Percentiles rank a stretch among this genome's conserved stretches.
These are phyloP conservation scores for Aspidiotus rigidus DNA, from an alignment of 2,888 invertebrate species.

Conservation along the genomic window DNA sequence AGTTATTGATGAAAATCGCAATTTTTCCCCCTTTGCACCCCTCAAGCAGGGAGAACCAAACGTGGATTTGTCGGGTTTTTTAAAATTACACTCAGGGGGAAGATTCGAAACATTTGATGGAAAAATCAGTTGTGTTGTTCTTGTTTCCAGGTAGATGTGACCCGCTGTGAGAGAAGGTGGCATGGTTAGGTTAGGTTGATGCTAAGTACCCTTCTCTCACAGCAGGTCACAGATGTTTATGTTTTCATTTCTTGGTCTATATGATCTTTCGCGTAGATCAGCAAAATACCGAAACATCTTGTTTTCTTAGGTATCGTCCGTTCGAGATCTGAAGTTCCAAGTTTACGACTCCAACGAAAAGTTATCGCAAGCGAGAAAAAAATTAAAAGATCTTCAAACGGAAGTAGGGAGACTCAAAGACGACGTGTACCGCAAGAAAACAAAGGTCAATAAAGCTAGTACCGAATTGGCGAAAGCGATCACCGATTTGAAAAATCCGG, in stretches of 20 bases:
- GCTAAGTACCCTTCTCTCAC: no score
- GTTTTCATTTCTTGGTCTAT: not conserved
- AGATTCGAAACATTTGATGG: no score
- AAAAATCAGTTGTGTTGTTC: not conserved
- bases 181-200: no score
- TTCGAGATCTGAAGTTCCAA: slow-evolving; percentile 23
- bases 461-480: slow-evolving; percentile 17
- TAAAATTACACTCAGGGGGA: no score
- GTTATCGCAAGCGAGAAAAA: slow-evolving; percentile 13
- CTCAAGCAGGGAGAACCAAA: no score
- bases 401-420: slow-evolving; percentile 20
- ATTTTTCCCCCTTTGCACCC: no score
- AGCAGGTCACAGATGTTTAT: not conserved
- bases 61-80: no score
- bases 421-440: slow-evolving; percentile 20
- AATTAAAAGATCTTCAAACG: slow-evolving; percentile 18
- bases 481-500: slow-evolving; percentile 11
- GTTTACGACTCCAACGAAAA: slow-evolving; percentile 23
- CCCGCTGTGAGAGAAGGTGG: not conserved
- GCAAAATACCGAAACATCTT: no score
- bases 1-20: no score
- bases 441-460: slow-evolving; percentile 15
- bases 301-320: slow-evolving; percentile 10
- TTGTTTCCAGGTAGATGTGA: not conserved
- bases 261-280: no score